Percentiles rank a stretch among this genome's conserved stretches.
These are phyloP conservation scores for Tipula helvola DNA, from an alignment of 2,888 invertebrate species.

Conservation along the genomic window DNA sequence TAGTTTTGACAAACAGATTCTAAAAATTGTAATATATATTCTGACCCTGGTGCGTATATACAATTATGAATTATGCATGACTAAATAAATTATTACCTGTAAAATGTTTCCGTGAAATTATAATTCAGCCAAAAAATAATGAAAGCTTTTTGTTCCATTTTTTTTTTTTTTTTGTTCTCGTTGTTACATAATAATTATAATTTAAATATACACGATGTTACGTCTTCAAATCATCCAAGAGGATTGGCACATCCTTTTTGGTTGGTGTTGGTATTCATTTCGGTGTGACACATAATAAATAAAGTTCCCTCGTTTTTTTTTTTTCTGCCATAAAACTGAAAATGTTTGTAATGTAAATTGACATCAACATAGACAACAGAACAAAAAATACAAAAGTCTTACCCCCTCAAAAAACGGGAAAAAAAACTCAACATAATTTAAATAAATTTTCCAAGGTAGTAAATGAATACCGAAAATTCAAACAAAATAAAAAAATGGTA, in stretches of 20 bases:
- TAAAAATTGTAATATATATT: neutral
- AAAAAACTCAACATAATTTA: neutral
- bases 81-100: neutral
- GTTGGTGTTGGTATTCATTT: neutral
- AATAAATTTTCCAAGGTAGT: neutral
- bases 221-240: neutral
- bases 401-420: neutral
- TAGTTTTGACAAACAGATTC: neutral
- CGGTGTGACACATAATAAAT: neutral
- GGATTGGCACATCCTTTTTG: neutral
- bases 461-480: neutral
- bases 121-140: neutral
- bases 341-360: neutral
- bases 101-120: neutral
- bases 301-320: neutral
- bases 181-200: neutral
- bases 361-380: neutral
- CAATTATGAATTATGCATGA: neutral
- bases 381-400: neutral
- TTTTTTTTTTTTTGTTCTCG: neutral
- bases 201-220: neutral
- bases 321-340: neutral
- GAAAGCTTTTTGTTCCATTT: neutral
- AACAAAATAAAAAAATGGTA: neutral
- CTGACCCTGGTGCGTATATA: neutral